Evolutionary conservation across 2,113 vertebrate species (phyloP).

Genomic region (Holacanthus passer): DNA sequence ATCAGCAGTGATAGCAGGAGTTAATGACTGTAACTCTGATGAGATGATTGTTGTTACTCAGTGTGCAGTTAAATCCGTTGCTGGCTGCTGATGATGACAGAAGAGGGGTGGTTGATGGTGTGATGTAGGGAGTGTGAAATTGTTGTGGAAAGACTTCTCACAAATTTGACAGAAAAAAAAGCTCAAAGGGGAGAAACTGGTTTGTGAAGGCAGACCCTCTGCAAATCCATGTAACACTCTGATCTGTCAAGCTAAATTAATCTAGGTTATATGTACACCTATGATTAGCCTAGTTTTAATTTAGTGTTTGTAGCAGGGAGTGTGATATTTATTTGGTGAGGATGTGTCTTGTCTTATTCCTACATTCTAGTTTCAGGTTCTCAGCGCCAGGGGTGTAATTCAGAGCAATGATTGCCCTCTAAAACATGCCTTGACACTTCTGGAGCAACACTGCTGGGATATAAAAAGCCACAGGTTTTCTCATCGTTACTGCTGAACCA

Average conservation of each 20-base stretch:
- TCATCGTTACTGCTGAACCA: constrained; percentile 32
- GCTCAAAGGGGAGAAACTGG: constrained; percentile 23
- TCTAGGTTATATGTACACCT: constrained; percentile 9
- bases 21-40: constrained; percentile 45
- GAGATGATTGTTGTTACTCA: constrained; percentile 35
- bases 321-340: constrained; percentile 18
- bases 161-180: constrained; percentile 11
- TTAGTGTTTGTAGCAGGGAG: not conserved
- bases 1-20: constrained; percentile 38
- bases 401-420: constrained; percentile 38
- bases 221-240: constrained; percentile 10
- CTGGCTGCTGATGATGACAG: constrained; percentile 27
- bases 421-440: constrained; percentile 77
- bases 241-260: constrained; percentile 32
- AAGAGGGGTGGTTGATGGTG: not conserved
- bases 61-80: constrained; percentile 24
- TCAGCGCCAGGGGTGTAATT: constrained; percentile 67
- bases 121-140: constrained; percentile 14
- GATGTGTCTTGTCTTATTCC: constrained; percentile 54
- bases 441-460: constrained; percentile 40
- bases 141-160: constrained; percentile 17
- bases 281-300: not conserved
- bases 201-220: constrained; percentile 1
- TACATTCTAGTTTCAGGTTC: constrained; percentile 60
- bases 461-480: constrained; percentile 49